A percentile compares a stretch with the other conserved stretches of the same genome.
Evolutionary conservation across 2,113 vertebrate species (phyloP).

Genomic region (Pteruthius melanotis): DNA sequence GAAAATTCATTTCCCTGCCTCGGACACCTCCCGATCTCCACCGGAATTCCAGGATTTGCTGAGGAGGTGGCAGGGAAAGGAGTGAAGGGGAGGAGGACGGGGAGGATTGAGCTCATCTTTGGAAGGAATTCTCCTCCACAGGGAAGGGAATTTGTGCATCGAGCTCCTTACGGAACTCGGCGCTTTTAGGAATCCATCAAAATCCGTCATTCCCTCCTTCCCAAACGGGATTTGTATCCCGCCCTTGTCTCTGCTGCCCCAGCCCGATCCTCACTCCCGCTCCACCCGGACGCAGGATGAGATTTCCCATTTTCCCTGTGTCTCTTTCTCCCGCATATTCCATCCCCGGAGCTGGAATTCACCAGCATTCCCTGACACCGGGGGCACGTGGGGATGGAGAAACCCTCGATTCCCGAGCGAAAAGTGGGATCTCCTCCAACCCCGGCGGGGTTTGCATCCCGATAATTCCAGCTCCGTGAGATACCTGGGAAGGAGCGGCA

Average conservation of each 20-base stretch:
- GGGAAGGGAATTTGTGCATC: not conserved
- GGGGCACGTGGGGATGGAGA: not conserved
- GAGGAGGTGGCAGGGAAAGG: not conserved
- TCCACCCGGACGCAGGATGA: not conserved
- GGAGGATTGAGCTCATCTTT: not conserved
- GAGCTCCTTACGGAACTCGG: not conserved
- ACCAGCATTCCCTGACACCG: not conserved
- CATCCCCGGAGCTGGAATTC: not conserved
- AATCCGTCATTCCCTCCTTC: not conserved
- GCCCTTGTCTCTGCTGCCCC: rapidly evolving
- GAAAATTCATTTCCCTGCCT: conserved; percentile 20
- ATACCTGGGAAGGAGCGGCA: not conserved
- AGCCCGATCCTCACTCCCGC: not conserved
- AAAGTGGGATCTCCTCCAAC: not conserved
- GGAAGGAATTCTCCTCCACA: not conserved
- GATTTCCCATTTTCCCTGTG: not conserved
- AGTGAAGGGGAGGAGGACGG: not conserved
- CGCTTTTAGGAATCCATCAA: not conserved
- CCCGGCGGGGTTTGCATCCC: not conserved
- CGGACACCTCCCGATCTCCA: not conserved
- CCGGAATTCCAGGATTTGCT: not conserved
- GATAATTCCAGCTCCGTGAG: not conserved
- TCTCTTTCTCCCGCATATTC: not conserved
- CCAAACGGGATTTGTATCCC: not conserved
- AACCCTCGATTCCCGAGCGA: not conserved